Conservation (phyloP, 2,888 invertebrate genomes). For the Argyresthia goedartella region DNA sequence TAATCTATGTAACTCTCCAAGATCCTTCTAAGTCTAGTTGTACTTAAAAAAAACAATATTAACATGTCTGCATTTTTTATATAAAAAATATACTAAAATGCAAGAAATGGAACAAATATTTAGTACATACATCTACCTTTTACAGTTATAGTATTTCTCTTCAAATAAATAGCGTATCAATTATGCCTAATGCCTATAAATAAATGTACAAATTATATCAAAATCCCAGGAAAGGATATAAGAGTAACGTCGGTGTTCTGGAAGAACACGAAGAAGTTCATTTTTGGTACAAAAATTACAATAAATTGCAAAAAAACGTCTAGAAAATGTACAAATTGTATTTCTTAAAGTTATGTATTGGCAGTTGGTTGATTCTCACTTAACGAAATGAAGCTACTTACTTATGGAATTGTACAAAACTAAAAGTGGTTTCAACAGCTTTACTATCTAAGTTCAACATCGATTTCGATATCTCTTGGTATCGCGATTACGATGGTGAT, state of each 20-base stretch:
- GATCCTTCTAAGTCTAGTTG: constrained; percentile 21
- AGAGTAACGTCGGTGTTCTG: not conserved
- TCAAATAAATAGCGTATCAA: constrained; percentile 38
- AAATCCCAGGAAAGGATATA: constrained; percentile 57
- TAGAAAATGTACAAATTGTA: constrained; percentile 1
- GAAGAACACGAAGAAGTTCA: not conserved
- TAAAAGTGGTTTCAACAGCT: too few species aligned
- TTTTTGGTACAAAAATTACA: constrained; percentile 1
- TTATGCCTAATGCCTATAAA: too few species aligned
- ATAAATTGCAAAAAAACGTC: not conserved
- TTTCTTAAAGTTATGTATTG: not conserved
- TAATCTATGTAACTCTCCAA: constrained; percentile 28
- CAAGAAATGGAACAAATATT: constrained; percentile 61
- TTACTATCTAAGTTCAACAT: too few species aligned
- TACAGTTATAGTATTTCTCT: constrained; percentile 31
- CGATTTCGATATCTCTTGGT: too few species aligned
- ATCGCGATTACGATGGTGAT: too few species aligned
- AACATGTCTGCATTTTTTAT: constrained; percentile 48
- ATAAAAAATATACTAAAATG: constrained; percentile 65
- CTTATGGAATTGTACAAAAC: too few species aligned
- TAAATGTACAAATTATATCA: constrained; percentile 39
- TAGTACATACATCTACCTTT: constrained; percentile 20
- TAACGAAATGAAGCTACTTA: too few species aligned
- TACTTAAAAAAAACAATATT: constrained; percentile 42
- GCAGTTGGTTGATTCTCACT: not conserved